Base-by-base conservation (phyloP, 2,888 invertebrate species). In the Hypselothyrea guttata region DNA sequence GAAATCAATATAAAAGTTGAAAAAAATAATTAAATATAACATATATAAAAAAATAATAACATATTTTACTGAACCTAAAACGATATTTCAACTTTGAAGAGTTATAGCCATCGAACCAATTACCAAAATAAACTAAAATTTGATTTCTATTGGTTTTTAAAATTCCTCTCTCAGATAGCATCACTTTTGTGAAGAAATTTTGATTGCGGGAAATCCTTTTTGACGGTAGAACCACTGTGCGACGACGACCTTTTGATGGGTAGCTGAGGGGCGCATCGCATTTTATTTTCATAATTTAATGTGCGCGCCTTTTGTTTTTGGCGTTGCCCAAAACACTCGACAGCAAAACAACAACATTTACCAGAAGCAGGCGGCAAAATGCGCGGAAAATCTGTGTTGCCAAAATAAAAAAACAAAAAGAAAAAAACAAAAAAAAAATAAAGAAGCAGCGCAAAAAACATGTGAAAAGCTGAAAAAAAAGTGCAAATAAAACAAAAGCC, bases 241-340 rank as follows among this genome's bases (percentile, higher is more conserved):
- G n/a, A n/a, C 71, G 78, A 51, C 76, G 74, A 83, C 84, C 77
- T 79, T 78, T 78, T 79, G 84, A 79, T 73, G 71, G 76, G 64
- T 58, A 53, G 59, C 64, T 51, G 40, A 53, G 57, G 66, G 62
- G 59, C 37, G 56, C 41, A 56, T 73, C 62, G 59, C 65, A 66
- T 73, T 83, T 83, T 75, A 68, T 76, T 83, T 78, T 78, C 74
- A 78, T 78, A 83, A 78, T 79, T 78, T 78, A 83, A 83, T 83
- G 81, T 78, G 65, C 42, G 68, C 65, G 71, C 69, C 81, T 72
- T 69, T 66, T 73, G 61, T 72, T 74, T 79, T 65, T 62, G 70
- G 65, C 64, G 61, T 46, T 83, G 76, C 76, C 76, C 78, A 68
- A 72, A 78, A 78, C 84, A 78, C 78, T 83, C 74, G 66, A 75